Evolutionary conservation across 2,113 vertebrate species (phyloP).

Genomic region (Otolemur garnettii): DNA sequence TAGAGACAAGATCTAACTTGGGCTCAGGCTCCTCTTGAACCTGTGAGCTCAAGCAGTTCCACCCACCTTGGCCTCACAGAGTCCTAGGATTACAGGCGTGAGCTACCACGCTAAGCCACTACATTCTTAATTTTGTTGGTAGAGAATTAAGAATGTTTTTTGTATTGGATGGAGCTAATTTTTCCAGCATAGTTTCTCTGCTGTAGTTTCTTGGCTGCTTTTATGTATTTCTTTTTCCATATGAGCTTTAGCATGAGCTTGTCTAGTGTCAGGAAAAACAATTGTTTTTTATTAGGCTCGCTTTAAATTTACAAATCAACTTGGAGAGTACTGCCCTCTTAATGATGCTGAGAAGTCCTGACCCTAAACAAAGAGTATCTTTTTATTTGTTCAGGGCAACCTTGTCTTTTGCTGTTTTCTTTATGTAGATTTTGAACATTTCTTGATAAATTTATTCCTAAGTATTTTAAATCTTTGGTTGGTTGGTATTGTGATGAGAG

Average conservation of each 20-base stretch:
- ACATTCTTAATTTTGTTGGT: neutral
- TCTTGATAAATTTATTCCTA: neutral
- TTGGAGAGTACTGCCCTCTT: neutral
- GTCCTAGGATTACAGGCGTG: too few species aligned
- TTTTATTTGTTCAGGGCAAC: neutral
- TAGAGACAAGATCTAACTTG: too few species aligned
- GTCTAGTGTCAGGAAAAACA: neutral
- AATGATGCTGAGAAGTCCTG: neutral
- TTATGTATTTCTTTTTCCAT: slow-evolving; percentile 33
- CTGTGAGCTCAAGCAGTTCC: too few species aligned
- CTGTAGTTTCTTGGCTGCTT: slow-evolving; percentile 5
- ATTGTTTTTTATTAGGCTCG: neutral
- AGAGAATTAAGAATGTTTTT: slow-evolving; percentile 10
- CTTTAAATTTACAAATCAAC: slow-evolving; percentile 5
- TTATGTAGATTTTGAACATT: slow-evolving; percentile 25
- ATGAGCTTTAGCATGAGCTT: neutral
- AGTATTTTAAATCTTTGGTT: neutral
- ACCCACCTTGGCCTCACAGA: too few species aligned
- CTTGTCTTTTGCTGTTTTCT: neutral
- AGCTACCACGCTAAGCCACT: too few species aligned
- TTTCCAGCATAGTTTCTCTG: neutral
- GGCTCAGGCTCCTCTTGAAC: too few species aligned
- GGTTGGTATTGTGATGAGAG: neutral
- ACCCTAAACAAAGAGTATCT: neutral
- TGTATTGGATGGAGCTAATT: neutral